phyloP scores from a whole-genome alignment of 1,140 invertebrate species.

The Euwallacea fornicatus region DNA sequence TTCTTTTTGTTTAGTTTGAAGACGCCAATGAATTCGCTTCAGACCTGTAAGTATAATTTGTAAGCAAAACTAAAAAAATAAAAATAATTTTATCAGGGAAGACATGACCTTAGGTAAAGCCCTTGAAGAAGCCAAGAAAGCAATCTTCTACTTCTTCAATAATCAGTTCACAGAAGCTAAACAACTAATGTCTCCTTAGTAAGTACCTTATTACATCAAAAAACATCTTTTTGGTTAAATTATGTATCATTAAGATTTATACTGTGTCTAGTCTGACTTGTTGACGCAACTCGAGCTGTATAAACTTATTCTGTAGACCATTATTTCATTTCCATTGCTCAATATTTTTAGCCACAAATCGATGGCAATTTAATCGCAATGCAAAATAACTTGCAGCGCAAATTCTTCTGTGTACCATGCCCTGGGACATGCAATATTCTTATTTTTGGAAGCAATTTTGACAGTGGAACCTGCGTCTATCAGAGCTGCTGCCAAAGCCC shows the following conservation, averaged over 20 bases:
- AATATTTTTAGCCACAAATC: too few species aligned
- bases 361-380: too few species aligned
- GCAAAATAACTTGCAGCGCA: slow-evolving; percentile 61
- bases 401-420: slow-evolving; percentile 89
- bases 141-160: slow-evolving; percentile 83
- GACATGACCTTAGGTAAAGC: slow-evolving; percentile 66
- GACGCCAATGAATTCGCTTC: slow-evolving; percentile 39
- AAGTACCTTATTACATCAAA: slow-evolving; percentile 38
- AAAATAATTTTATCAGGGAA: slow-evolving; percentile 16
- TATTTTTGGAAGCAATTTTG: slow-evolving; percentile 89
- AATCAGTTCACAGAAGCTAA: slow-evolving; percentile 83
- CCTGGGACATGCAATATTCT: slow-evolving; percentile 84
- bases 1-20: slow-evolving; percentile 39
- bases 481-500: slow-evolving; percentile 67
- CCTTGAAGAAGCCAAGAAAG: slow-evolving; percentile 67
- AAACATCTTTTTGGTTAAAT: background rate
- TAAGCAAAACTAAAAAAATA: background rate
- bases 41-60: slow-evolving; percentile 26
- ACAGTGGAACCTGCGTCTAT: slow-evolving; percentile 87
- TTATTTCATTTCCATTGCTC: background rate
- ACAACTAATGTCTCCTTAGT: slow-evolving; percentile 75
- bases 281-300: background rate
- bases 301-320: background rate
- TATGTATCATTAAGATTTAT: background rate
- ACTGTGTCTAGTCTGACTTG: too few species aligned